A percentile compares a stretch with the other conserved stretches of the same genome.
Conservation (phyloP, 2,888 invertebrate genomes). For the Blastobasis adustella region DNA sequence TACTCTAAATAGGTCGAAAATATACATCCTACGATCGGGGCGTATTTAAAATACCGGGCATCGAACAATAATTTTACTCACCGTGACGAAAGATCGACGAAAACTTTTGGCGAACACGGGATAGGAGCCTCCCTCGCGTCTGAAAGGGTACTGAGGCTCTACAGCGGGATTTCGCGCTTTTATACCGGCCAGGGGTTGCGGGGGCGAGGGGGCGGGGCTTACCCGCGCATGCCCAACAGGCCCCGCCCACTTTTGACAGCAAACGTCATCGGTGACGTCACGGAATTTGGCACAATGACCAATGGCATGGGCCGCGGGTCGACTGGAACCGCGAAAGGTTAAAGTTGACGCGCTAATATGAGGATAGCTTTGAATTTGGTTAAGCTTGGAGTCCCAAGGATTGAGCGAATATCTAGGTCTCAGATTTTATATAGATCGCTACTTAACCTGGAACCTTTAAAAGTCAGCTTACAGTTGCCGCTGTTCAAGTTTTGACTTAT, state of each 20-base stretch:
- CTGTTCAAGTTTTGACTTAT: too few species aligned
- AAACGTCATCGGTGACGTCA: constrained; percentile 40
- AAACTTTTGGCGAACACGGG: constrained; percentile 44
- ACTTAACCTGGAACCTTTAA: too few species aligned
- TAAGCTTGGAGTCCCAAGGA: too few species aligned
- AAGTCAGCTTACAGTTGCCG: too few species aligned
- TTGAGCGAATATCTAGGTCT: too few species aligned
- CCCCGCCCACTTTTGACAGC: constrained; percentile 55
- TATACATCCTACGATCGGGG: too few species aligned
- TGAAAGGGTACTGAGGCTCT: constrained; percentile 20
- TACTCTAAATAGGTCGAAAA: too few species aligned
- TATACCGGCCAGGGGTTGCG: constrained; percentile 37
- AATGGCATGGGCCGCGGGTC: not conserved
- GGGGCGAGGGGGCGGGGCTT: constrained; percentile 49
- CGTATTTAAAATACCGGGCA: too few species aligned
- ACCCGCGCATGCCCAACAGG: constrained; percentile 30
- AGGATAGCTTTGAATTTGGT: too few species aligned
- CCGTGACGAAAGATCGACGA: constrained; percentile 44
- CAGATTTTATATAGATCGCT: too few species aligned
- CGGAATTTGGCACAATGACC: constrained; percentile 1
- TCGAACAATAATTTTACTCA: constrained; percentile 31
- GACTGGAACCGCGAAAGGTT: not conserved
- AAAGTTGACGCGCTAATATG: not conserved
- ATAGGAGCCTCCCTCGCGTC: constrained; percentile 23
- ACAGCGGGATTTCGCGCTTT: constrained; percentile 30